Percentiles rank a stretch among this genome's conserved stretches.
These are phyloP conservation scores for Equus quagga DNA, from an alignment of 2,113 vertebrate species.

Conservation along the genomic window DNA sequence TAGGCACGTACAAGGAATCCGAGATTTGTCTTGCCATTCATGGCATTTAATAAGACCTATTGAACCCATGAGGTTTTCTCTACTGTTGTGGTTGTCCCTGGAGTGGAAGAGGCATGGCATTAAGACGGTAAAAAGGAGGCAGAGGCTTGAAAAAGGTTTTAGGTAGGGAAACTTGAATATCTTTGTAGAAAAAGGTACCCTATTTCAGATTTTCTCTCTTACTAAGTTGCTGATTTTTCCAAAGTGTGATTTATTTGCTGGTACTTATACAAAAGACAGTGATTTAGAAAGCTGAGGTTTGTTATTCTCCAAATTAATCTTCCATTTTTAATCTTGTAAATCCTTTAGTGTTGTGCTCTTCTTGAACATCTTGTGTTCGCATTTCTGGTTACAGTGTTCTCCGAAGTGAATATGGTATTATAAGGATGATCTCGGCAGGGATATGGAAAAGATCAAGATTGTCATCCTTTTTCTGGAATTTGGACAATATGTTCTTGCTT, in stretches of 20 bases:
- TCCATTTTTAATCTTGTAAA: conserved; percentile 45
- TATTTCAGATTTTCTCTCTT: conserved; percentile 24
- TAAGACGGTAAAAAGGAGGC: not conserved
- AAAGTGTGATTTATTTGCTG: not conserved
- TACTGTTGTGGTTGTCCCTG: not conserved
- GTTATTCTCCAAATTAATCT: conserved; percentile 45
- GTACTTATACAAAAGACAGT: not conserved
- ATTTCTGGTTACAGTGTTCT: conserved; percentile 44
- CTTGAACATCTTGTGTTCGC: conserved; percentile 58
- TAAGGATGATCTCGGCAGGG: conserved; percentile 40
- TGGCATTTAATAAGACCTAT: not conserved
- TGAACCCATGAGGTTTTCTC: not conserved
- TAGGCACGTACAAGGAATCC: not conserved
- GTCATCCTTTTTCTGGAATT: conserved; percentile 47
- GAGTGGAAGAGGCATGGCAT: not conserved
- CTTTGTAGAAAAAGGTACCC: not conserved
- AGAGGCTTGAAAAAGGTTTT: not conserved
- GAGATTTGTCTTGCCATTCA: not conserved
- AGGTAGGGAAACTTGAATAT: not conserved
- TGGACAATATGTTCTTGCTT: conserved; percentile 60
- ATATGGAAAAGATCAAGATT: conserved; percentile 46
- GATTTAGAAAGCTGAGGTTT: conserved; percentile 7
- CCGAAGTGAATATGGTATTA: conserved; percentile 3
- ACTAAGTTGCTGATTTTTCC: conserved; percentile 25
- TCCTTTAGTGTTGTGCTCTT: not conserved